Percentiles rank a stretch among this genome's conserved stretches.
Conservation (phyloP, 2,888 invertebrate genomes). For the Diplazon laetatorius region DNA sequence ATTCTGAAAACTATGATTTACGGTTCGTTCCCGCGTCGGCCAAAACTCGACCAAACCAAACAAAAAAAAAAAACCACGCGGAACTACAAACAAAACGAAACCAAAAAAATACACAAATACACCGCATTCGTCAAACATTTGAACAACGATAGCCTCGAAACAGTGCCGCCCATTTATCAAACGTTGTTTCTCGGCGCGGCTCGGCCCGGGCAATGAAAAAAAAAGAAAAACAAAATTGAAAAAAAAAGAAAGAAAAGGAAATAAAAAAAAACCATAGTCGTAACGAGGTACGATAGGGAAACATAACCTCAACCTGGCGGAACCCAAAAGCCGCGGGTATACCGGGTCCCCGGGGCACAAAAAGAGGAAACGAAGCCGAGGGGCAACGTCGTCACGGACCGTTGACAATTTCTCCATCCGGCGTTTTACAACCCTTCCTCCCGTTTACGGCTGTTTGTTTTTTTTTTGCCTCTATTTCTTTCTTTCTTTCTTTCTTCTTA, state of each 20-base stretch:
- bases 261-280: background rate
- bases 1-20: too few species aligned
- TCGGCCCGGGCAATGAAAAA: background rate
- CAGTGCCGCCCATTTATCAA: conserved; percentile 1
- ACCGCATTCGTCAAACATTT: background rate
- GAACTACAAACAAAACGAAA: background rate
- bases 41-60: too few species aligned
- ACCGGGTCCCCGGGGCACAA: background rate
- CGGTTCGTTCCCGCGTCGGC: too few species aligned
- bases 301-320: background rate
- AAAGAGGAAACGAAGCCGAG: conserved; percentile 41
- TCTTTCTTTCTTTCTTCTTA: conserved; percentile 37
- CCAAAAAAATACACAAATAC: background rate
- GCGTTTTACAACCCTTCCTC: conserved; percentile 62
- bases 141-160: background rate
- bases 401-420: conserved; percentile 58
- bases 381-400: conserved; percentile 39
- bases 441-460: conserved; percentile 43
- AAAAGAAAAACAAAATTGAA: background rate
- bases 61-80: too few species aligned
- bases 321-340: conserved; percentile 14
- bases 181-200: background rate
- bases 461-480: conserved; percentile 16
- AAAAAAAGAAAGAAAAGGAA: too few species aligned
- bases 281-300: background rate